Evolutionary conservation across 2,113 vertebrate genomes (phyloP).

Genomic region (Aleadryas rufinucha): DNA sequence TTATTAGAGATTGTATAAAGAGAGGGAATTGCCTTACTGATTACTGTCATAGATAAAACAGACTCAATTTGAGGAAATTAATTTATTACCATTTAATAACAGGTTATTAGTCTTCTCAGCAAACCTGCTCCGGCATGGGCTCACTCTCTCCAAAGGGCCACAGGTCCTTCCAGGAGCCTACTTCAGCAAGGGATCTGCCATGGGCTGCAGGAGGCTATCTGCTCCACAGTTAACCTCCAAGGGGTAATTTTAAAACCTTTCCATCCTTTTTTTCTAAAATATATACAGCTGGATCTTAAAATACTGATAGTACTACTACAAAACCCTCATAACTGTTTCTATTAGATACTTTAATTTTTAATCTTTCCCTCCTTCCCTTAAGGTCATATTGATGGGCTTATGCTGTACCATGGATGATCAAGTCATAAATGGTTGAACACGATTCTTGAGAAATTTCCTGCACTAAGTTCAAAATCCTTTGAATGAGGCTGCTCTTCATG

Average conservation of each 20-base stretch:
- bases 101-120: neutral
- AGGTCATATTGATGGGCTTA: neutral
- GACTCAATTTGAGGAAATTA: neutral
- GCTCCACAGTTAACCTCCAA: neutral
- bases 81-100: neutral
- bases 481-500: neutral
- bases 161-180: neutral
- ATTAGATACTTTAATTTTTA: neutral
- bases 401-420: neutral
- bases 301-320: neutral
- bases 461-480: neutral
- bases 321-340: neutral
- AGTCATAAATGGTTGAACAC: neutral
- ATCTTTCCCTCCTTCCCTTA: neutral
- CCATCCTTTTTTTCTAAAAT: neutral
- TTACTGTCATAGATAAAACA: neutral
- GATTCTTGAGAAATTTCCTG: neutral
- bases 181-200: neutral
- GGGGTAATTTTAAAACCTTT: neutral
- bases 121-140: neutral
- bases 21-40: neutral
- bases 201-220: neutral
- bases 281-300: neutral
- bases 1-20: neutral
- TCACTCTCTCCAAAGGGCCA: rapidly evolving